Evolutionary conservation across 2,888 invertebrate genomes (phyloP), one percentile per base, ranked within the genome.

Genomic region (Trachelus troglodyta): DNA sequence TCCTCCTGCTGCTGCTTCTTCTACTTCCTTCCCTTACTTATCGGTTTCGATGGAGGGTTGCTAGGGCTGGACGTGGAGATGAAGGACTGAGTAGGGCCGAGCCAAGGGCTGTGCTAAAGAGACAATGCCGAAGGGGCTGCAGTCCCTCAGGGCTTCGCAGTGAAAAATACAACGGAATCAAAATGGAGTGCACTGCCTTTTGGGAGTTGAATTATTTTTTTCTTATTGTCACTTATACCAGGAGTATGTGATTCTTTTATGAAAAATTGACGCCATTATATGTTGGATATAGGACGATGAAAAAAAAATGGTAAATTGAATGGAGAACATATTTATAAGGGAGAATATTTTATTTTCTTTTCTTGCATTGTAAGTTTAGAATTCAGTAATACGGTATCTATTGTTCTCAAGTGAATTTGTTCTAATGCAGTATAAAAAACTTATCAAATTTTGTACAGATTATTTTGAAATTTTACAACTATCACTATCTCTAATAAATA

Each of bases 1-100:
- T 73, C 73, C 73, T 76, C 77, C 75, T 73, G 33, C 77, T 76
- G 71, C 78, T 77, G 69, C 69, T 37, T 77, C 77, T 78, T 81
- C 80, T 84, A 81, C 84, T 79, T 82, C 83, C 82, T 81, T 81
- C 83, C 86, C 85, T 89, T 89, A 87, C 89, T 90, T 90, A 91
- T 90, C 89, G 91, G 90, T 90, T 90, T 88, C 88, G 87, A 83
- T 85, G 77, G 79, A 78, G 81, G 82, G 84, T 77, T 78, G 77
- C 79, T 76, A 56, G 82, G 79, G 78, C 79, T 85, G 84, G 84
- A 85, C 82, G 40, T 56, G 85, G 85, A 85, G 85, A 84, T 83
- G 82, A 83, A 81, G 79, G 78, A 83, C 79, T 78, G 81, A 23
- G 35, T 35, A 12, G 34, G 81, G 75, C 77, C 76, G 77, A 76